Conservation (phyloP, 2,888 invertebrate genomes). For the Lissocephala sabroskyi region DNA sequence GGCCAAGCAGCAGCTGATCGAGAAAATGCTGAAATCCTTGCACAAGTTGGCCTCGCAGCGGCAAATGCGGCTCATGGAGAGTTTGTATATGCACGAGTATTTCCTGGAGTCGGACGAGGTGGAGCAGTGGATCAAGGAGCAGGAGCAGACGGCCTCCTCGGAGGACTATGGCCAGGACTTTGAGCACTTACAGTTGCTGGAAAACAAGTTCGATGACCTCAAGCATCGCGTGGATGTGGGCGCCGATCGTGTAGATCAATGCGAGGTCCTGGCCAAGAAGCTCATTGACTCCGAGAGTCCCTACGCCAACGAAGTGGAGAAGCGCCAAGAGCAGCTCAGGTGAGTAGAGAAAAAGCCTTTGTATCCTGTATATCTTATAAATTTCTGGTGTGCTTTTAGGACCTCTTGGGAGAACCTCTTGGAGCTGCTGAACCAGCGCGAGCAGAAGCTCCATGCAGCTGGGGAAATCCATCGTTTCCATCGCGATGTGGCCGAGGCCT, state of each 20-base stretch:
- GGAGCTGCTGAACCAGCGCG: constrained; percentile 88
- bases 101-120: constrained; percentile 91
- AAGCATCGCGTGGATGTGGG: constrained; percentile 92
- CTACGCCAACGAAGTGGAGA: constrained; percentile 88
- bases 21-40: constrained; percentile 84
- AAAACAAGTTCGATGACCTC: constrained; percentile 93
- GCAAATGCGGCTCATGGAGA: constrained; percentile 91
- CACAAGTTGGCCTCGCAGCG: constrained; percentile 85
- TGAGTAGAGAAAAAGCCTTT: constrained; percentile 73
- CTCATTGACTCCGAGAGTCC: constrained; percentile 88
- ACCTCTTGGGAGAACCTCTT: constrained; percentile 91
- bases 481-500: constrained; percentile 92
- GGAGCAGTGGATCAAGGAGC: constrained; percentile 93
- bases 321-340: constrained; percentile 89
- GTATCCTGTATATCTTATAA: neutral
- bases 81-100: constrained; percentile 92
- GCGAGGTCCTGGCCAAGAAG: constrained; percentile 91
- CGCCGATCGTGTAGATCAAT: constrained; percentile 90
- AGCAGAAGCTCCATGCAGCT: constrained; percentile 91
- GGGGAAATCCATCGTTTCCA: constrained; percentile 98
- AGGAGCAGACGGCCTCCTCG: constrained; percentile 88
- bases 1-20: constrained; percentile 82
- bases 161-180: constrained; percentile 97
- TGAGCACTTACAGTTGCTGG: constrained; percentile 88
- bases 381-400: constrained; percentile 68